Evolutionary conservation across 2,888 invertebrate genomes (phyloP).

Genomic region (Scaptomyza tumidula): DNA sequence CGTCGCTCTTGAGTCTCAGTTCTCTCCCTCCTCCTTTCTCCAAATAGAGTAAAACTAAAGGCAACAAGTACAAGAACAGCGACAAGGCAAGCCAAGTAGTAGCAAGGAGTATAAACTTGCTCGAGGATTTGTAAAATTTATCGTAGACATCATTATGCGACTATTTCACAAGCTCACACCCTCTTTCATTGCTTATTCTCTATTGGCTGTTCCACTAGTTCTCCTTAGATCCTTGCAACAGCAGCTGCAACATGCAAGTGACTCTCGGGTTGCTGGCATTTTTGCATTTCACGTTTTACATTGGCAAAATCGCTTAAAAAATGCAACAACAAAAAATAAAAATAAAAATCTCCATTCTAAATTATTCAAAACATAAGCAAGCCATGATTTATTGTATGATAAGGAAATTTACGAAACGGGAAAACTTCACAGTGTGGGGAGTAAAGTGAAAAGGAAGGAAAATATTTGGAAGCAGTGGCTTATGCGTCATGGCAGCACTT

Average conservation of each 20-base stretch:
- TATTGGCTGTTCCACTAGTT: not conserved
- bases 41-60: conserved; percentile 64
- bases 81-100: conserved; percentile 17
- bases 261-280: conserved; percentile 33
- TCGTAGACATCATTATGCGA: conserved; percentile 77
- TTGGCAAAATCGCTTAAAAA: conserved; percentile 69
- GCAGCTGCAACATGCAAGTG: conserved; percentile 63
- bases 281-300: conserved; percentile 73
- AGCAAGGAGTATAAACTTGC: conserved; percentile 50
- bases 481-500: conserved; percentile 9
- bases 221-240: conserved; percentile 28
- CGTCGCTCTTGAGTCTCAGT: conserved; percentile 34
- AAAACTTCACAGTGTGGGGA: not conserved
- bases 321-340: conserved; percentile 47
- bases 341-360: conserved; percentile 45
- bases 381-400: conserved; percentile 54
- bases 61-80: conserved; percentile 11
- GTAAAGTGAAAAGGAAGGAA: conserved; percentile 8
- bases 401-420: conserved; percentile 11
- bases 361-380: conserved; percentile 75
- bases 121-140: conserved; percentile 75
- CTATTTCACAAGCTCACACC: conserved; percentile 59
- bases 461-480: not conserved
- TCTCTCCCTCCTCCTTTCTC: not conserved
- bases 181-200: not conserved